These are phyloP conservation scores for Prunella fulvescens DNA, from an alignment of 2,113 vertebrate genomes.

Conservation along the genomic window DNA sequence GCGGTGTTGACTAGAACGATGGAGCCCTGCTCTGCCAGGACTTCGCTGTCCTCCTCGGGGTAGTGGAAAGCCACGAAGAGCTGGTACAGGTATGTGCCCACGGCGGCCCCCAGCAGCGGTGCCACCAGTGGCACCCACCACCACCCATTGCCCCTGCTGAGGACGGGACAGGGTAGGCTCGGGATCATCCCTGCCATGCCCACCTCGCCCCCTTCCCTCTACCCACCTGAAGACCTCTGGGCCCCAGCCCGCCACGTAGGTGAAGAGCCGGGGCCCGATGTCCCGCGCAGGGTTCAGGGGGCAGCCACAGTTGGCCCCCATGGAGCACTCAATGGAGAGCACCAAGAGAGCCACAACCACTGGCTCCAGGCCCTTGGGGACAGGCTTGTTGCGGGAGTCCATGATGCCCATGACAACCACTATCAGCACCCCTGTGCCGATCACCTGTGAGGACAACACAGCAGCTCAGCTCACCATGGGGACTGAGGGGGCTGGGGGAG, in stretches of 20 bases:
- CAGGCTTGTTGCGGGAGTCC: slow-evolving; percentile 74
- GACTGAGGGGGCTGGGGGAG: not conserved
- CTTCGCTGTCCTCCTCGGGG: not conserved
- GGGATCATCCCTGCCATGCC: not conserved
- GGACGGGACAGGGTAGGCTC: not conserved
- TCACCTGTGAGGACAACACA: slow-evolving; percentile 41
- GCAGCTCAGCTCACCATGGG: fast-evolving
- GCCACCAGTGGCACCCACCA: slow-evolving; percentile 87
- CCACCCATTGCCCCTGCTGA: slow-evolving; percentile 82
- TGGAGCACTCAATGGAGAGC: slow-evolving; percentile 73
- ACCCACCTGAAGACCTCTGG: slow-evolving; percentile 79
- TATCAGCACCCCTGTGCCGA: slow-evolving; percentile 77
- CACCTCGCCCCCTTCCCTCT: not conserved
- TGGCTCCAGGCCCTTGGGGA: slow-evolving; percentile 75
- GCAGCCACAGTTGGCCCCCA: slow-evolving; percentile 79
- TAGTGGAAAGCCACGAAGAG: slow-evolving; percentile 78
- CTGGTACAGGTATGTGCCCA: slow-evolving; percentile 74
- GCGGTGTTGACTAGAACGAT: not conserved
- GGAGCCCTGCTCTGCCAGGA: not conserved
- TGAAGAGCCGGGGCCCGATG: slow-evolving; percentile 85
- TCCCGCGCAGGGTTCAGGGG: slow-evolving; percentile 88
- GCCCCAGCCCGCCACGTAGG: slow-evolving; percentile 85
- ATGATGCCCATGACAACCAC: slow-evolving; percentile 72
- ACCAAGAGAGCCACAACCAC: slow-evolving; percentile 73
- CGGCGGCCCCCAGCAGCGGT: slow-evolving; percentile 66